Base-by-base conservation (phyloP, 2,113 vertebrate species). In the Lathamus discolor region DNA sequence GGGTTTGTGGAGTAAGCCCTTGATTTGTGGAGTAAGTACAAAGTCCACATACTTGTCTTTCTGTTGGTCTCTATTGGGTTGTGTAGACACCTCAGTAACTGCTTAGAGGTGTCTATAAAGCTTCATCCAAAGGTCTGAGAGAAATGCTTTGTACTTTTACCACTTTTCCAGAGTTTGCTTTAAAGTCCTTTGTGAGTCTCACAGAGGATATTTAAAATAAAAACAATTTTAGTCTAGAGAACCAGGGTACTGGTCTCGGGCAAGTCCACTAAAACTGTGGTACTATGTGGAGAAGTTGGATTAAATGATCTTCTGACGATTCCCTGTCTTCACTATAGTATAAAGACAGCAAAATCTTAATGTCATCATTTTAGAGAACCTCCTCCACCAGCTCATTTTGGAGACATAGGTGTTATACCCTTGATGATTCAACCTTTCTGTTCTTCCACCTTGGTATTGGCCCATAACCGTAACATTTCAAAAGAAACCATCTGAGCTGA, bases 361-460 rank as follows among this genome's bases (percentile, higher is more conserved):
- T 48, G 20, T 23, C 8, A 7, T 39, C 6, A 46, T 73, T 87
- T 76, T 54, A 62, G 29, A 73, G 17, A 89, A 41, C 8, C 7
- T 28, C n/a, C 14, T 64, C 10, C 24, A 48, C n/a, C 9, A 43
- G 16, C 20, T 87, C 15, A 25, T 59, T 88, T 80, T 77, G 57
- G 55, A 68, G 46, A n/a, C 0, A 1, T 9, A n/a, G 13, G 1
- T 48, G 7, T 6, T 48, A 16, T 61, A 72, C 9, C 4, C 9
- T n/a, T 9, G 13, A 57, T 5, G 16, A 19, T 33, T 51, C 29
- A 72, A 12, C 8, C 24, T 82, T 92, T 64, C n/a, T 62, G 6
- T 39, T 51, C 39, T 86, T 86, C 27, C 10, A 10, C 37, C 10
- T 61, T 61, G 11, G 9, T 48, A 46, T n/a, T 37, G n/a, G 19